Conservation (phyloP, 2,888 invertebrate species). For the Ryuthela nishihirai region DNA sequence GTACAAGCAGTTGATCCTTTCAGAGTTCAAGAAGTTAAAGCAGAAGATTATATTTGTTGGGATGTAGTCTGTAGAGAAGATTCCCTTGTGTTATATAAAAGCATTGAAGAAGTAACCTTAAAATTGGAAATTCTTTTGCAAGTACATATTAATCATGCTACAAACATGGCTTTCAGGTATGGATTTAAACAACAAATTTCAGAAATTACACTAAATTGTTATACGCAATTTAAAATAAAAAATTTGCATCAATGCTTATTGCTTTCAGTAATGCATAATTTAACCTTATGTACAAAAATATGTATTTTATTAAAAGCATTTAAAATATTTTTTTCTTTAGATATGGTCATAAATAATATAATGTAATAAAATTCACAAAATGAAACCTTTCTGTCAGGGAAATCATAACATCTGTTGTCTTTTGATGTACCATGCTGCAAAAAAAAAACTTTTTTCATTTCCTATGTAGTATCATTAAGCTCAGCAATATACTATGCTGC, state of each 20-base stretch:
- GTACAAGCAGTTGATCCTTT: slow-evolving; percentile 17
- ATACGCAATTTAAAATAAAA: neutral
- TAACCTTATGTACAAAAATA: no score
- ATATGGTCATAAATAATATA: no score
- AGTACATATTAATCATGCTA: slow-evolving; percentile 58
- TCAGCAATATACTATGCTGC: no score
- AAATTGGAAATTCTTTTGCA: slow-evolving; percentile 39
- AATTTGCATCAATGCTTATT: neutral
- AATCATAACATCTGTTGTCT: no score
- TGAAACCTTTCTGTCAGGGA: no score
- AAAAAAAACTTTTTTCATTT: no score
- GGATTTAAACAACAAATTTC: neutral
- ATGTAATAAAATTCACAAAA: no score
- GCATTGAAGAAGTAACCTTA: slow-evolving; percentile 48
- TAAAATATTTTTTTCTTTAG: slow-evolving; percentile 13
- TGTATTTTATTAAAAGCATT: neutral
- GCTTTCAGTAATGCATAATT: no score
- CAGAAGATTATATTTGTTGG: slow-evolving; percentile 67
- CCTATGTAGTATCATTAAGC: no score
- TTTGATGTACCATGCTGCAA: no score
- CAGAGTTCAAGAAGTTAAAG: slow-evolving; percentile 27
- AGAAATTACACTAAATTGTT: neutral
- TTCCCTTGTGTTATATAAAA: slow-evolving; percentile 71
- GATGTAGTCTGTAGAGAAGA: slow-evolving; percentile 71
- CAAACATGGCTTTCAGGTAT: slow-evolving; percentile 70